Conservation (phyloP, 64 coral and sea anemone genomes). For the Hydrozoanthus tunicans region DNA sequence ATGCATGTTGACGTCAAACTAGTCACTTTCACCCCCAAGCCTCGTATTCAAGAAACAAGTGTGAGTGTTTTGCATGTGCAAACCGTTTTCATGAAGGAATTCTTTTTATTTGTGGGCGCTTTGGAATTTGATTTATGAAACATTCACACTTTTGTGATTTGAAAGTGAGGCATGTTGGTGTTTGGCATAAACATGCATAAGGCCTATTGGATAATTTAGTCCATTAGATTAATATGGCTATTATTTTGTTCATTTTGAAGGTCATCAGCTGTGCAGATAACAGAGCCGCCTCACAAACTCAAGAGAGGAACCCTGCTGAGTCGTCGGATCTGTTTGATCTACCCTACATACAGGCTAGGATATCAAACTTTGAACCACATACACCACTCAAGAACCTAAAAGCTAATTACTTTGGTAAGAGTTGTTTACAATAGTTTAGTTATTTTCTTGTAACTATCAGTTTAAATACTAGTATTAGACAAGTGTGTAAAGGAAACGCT, state of each 20-base stretch:
- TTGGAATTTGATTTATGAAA: too few species aligned
- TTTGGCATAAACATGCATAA: too few species aligned
- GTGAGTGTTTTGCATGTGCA: too few species aligned
- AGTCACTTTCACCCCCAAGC: too few species aligned
- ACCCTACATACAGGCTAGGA: conserved; percentile 55
- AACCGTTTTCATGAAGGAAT: too few species aligned
- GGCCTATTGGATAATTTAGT: background rate
- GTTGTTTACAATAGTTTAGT: background rate
- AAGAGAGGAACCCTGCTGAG: background rate
- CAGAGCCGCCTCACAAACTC: background rate
- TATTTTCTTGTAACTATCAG: too few species aligned
- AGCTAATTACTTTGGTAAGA: conserved; percentile 89
- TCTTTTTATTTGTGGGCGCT: too few species aligned
- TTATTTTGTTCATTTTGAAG: conserved; percentile 11
- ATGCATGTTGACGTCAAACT: too few species aligned
- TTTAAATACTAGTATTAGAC: background rate
- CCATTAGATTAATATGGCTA: background rate
- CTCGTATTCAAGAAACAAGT: too few species aligned
- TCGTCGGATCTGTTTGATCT: conserved; percentile 43
- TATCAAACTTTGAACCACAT: conserved; percentile 84
- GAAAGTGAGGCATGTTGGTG: too few species aligned
- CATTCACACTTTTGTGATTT: too few species aligned
- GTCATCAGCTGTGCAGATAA: conserved; percentile 12
- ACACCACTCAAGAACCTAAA: conserved; percentile 87
- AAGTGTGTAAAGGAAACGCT: too few species aligned